phyloP scores from a whole-genome alignment of 2,888 invertebrate species.

The Harmothoe impar region DNA sequence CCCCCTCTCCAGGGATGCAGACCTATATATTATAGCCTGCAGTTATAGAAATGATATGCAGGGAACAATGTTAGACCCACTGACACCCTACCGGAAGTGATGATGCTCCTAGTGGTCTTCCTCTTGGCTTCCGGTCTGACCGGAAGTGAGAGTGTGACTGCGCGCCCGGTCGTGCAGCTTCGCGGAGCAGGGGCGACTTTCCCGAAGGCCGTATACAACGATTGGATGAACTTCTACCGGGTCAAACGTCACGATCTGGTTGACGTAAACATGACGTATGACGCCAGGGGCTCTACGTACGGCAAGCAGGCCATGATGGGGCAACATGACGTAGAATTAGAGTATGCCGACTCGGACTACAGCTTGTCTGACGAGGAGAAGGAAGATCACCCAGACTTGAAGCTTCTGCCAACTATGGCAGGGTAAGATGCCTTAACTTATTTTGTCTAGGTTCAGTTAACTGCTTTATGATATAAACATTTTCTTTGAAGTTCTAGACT shows the following conservation, averaged over 20 bases:
- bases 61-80: not conserved
- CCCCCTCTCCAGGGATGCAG: too few relatives aligned
- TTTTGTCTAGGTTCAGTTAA: not conserved
- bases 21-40: too few relatives aligned
- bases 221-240: constrained; percentile 57
- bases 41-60: too few relatives aligned
- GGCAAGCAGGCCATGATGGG: constrained; percentile 73
- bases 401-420: constrained; percentile 77
- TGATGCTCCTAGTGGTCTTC: not conserved
- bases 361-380: constrained; percentile 69
- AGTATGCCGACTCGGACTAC: constrained; percentile 76
- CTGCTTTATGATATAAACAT: too few relatives aligned
- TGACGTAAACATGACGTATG: constrained; percentile 73
- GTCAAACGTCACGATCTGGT: constrained; percentile 47
- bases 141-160: not conserved
- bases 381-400: constrained; percentile 70
- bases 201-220: constrained; percentile 64
- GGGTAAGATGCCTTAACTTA: too few relatives aligned
- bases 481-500: too few relatives aligned
- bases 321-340: constrained; percentile 67
- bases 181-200: constrained; percentile 66
- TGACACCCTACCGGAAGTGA: not conserved
- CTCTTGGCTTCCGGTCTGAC: not conserved
- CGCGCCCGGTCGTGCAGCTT: not conserved
- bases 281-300: constrained; percentile 73